A percentile compares a stretch with the other conserved stretches of the same genome.
These are phyloP conservation scores for Ypsolopha scabrella DNA, from an alignment of 2,888 invertebrate genomes.

Conservation along the genomic window DNA sequence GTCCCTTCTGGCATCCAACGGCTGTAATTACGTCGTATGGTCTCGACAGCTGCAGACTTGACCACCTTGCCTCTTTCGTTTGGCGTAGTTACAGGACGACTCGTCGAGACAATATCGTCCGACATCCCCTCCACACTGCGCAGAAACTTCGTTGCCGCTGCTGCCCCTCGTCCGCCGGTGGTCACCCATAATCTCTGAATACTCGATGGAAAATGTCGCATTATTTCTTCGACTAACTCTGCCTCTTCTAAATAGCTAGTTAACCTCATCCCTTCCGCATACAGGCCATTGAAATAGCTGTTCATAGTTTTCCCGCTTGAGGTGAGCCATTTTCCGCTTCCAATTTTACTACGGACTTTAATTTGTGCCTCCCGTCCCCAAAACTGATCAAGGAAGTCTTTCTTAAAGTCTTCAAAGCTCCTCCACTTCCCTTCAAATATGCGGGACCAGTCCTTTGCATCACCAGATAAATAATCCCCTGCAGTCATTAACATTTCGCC, in stretches of 20 bases:
- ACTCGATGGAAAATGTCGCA: not conserved
- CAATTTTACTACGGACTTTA: not conserved
- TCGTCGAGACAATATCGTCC: not conserved
- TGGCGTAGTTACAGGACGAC: not conserved
- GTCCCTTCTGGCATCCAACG: not conserved
- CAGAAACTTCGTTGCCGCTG: not conserved
- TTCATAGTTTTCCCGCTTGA: not conserved
- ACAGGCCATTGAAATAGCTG: not conserved
- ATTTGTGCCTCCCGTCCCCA: slow-evolving; percentile 1
- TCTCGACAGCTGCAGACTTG: not conserved
- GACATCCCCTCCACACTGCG: not conserved
- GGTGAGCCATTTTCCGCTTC: not conserved
- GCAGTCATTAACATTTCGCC: not conserved
- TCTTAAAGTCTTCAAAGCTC: not conserved
- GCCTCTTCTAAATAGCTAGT: not conserved
- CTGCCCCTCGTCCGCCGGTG: not conserved
- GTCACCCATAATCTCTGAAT: not conserved
- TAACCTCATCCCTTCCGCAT: not conserved
- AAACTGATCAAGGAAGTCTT: not conserved
- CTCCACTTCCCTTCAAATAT: not conserved
- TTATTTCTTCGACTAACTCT: not conserved
- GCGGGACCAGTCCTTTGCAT: slow-evolving; percentile 1
- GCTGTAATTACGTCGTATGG: not conserved
- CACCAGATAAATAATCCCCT: not conserved
- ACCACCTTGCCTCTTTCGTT: not conserved